A percentile compares a stretch with the other conserved stretches of the same genome.
phyloP scores from a whole-genome alignment of 2,888 invertebrate genomes.

The Acrocyrtus sp. region DNA sequence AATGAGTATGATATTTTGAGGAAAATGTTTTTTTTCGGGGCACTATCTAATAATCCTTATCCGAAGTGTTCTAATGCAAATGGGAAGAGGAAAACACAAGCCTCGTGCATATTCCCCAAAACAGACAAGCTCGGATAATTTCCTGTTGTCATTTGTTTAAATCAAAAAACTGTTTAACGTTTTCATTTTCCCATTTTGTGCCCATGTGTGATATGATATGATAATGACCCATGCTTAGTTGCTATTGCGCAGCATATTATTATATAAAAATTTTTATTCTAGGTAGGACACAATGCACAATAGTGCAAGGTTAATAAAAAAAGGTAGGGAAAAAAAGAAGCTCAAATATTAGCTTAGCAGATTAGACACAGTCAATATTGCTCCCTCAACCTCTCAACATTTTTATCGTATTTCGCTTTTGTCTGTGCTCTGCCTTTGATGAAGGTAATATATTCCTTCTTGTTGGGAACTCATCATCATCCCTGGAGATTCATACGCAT shows the following conservation, averaged over 20 bases:
- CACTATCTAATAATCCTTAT: background rate
- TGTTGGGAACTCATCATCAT: background rate
- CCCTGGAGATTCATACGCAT: slow-evolving; percentile 30
- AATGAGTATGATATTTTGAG: no score
- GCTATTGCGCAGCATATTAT: no score
- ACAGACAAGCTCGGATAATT: slow-evolving; percentile 16
- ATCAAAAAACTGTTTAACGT: background rate
- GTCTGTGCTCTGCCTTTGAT: no score
- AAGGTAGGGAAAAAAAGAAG: slow-evolving; percentile 10
- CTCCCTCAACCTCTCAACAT: slow-evolving; percentile 6
- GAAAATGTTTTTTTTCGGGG: background rate
- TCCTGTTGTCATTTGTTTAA: slow-evolving; percentile 44
- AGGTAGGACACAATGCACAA: no score
- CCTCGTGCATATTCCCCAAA: background rate
- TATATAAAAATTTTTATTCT: no score
- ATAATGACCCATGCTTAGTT: slow-evolving; percentile 31
- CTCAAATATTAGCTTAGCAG: slow-evolving; percentile 44
- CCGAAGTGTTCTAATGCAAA: no score
- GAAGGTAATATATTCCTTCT: background rate
- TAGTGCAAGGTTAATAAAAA: background rate
- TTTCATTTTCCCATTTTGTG: no score
- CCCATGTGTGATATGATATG: no score
- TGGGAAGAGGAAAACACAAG: slow-evolving; percentile 5
- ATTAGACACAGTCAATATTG: slow-evolving; percentile 33
- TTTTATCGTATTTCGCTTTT: background rate